Conservation (phyloP, 1,140 invertebrate species). For the Sycophaga agraensis region DNA sequence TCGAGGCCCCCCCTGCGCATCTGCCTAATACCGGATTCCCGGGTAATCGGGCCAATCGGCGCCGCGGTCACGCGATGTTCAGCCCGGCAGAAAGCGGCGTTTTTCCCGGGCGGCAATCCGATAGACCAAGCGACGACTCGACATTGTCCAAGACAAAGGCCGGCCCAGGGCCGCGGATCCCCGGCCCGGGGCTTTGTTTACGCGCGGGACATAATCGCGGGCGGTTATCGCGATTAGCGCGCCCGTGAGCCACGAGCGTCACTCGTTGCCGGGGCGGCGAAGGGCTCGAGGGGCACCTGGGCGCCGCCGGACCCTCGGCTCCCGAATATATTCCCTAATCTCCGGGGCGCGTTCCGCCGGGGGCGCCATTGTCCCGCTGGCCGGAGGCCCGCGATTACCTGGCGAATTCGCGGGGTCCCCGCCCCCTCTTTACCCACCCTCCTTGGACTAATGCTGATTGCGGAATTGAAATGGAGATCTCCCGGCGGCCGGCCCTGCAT, state of each 20-base stretch:
- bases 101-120: too few species aligned
- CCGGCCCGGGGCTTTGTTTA: slow-evolving; percentile 9
- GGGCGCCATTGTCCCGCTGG: too few species aligned
- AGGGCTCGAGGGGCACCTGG: neutral
- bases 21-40: too few species aligned
- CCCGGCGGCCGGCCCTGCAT: neutral
- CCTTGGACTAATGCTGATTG: slow-evolving; percentile 13
- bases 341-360: too few species aligned
- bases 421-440: neutral
- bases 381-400: slow-evolving; percentile 9
- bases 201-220: slow-evolving; percentile 2
- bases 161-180: too few species aligned
- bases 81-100: too few species aligned
- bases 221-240: neutral
- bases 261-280: slow-evolving; percentile 1
- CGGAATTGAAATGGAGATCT: slow-evolving; percentile 22
- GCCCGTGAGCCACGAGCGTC: neutral
- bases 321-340: slow-evolving; percentile 6
- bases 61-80: too few species aligned
- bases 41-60: too few species aligned
- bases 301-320: neutral
- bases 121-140: too few species aligned
- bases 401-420: neutral
- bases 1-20: too few species aligned
- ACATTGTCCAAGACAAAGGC: slow-evolving; percentile 22